Percentiles rank a stretch among this genome's conserved stretches.
These are phyloP conservation scores for Dasyprocta punctata DNA, from an alignment of 2,113 vertebrate species.

Conservation along the genomic window DNA sequence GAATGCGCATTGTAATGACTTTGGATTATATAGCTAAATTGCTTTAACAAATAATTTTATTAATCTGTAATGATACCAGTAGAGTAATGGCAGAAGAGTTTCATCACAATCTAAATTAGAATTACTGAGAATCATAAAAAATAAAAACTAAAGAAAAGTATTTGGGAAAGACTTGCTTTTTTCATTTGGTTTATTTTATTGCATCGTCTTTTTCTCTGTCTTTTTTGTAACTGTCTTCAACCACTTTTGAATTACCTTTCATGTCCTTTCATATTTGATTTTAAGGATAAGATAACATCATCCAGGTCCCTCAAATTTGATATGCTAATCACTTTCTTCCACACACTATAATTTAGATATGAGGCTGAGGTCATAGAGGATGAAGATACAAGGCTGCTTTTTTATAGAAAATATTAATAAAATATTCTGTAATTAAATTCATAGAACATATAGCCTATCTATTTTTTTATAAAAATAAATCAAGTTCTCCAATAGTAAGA, in stretches of 20 bases:
- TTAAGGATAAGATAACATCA: neutral
- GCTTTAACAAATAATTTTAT: slow-evolving; percentile 74
- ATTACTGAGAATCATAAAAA: slow-evolving; percentile 61
- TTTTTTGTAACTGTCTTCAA: neutral
- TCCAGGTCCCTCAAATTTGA: neutral
- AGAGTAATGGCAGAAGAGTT: neutral
- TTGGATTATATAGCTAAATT: slow-evolving; percentile 64
- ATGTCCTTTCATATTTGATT: neutral
- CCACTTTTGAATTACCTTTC: neutral
- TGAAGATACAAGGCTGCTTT: neutral
- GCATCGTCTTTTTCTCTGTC: neutral
- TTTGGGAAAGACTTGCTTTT: slow-evolving; percentile 22
- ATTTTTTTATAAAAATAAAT: neutral
- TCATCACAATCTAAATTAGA: slow-evolving; percentile 40
- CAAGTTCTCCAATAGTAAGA: neutral
- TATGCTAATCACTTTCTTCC: slow-evolving; percentile 28
- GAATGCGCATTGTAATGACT: slow-evolving; percentile 59
- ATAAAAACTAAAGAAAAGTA: slow-evolving; percentile 65
- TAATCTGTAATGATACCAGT: slow-evolving; percentile 66
- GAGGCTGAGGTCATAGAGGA: neutral
- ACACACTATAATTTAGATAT: neutral
- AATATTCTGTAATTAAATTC: slow-evolving; percentile 16
- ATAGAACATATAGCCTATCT: neutral
- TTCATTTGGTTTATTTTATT: slow-evolving; percentile 57
- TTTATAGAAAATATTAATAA: neutral